A percentile compares a stretch with the other conserved stretches of the same genome.
Conservation (phyloP, 2,888 invertebrate genomes). For the Drosophila monieri region DNA sequence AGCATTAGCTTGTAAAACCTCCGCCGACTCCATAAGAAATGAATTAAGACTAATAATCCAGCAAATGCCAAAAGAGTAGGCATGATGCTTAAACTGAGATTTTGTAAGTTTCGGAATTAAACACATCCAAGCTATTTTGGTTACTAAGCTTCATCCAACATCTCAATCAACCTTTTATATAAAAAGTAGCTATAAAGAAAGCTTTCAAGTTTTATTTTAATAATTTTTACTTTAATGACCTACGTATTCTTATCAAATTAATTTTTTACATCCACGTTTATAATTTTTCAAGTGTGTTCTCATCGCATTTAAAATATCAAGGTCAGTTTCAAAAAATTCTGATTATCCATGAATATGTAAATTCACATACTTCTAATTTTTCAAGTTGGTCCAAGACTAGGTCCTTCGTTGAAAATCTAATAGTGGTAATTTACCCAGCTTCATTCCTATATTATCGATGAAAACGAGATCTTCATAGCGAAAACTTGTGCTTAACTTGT, state of each 20-base stretch:
- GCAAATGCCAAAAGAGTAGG: neutral
- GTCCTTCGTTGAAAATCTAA: conserved; percentile 56
- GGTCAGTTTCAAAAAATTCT: no score
- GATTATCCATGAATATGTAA: neutral
- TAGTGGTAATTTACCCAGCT: conserved; percentile 63
- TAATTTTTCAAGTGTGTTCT: no score
- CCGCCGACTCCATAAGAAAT: conserved; percentile 70
- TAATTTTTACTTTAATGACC: no score
- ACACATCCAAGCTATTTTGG: neutral
- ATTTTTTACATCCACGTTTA: no score
- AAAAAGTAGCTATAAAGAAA: neutral
- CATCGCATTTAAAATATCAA: no score
- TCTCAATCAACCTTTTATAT: neutral
- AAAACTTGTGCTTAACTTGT: conserved; percentile 69
- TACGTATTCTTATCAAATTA: no score
- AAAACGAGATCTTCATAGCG: conserved; percentile 71
- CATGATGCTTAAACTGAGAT: neutral
- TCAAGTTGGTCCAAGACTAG: neutral
- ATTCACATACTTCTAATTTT: no score
- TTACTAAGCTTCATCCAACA: neutral
- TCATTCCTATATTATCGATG: conserved; percentile 67
- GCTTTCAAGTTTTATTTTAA: neutral
- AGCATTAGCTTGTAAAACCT: conserved; percentile 64
- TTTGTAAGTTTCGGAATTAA: neutral
- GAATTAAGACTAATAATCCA: conserved; percentile 55